A percentile compares a stretch with the other conserved stretches of the same genome.
These are phyloP conservation scores for Opisthograptis luteolata DNA, from an alignment of 2,888 invertebrate species.

Conservation along the genomic window DNA sequence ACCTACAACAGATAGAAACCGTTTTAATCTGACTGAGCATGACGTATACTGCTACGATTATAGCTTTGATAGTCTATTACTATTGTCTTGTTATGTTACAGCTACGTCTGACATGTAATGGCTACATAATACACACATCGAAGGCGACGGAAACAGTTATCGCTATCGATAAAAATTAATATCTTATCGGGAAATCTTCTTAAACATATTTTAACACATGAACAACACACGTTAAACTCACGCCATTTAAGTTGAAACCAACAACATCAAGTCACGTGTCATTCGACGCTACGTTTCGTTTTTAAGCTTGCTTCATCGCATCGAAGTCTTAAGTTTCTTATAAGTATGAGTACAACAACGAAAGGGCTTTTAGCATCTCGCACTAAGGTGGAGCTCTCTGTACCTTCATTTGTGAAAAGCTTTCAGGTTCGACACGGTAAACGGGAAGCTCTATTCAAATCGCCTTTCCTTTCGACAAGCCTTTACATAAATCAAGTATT, in stretches of 20 bases:
- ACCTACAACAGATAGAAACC: constrained; percentile 1
- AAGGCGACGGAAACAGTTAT: neutral
- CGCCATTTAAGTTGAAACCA: constrained; percentile 28
- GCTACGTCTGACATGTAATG: neutral
- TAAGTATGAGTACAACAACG: constrained; percentile 47
- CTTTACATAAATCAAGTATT: constrained; percentile 73
- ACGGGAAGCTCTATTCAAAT: constrained; percentile 76
- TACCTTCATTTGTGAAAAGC: constrained; percentile 78
- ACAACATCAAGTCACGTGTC: constrained; percentile 40
- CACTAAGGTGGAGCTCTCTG: constrained; percentile 61
- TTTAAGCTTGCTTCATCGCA: constrained; percentile 49
- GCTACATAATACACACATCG: neutral
- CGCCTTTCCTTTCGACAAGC: constrained; percentile 66
- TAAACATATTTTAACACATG: neutral
- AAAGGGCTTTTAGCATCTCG: constrained; percentile 67
- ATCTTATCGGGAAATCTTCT: neutral
- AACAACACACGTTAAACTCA: too few relatives aligned
- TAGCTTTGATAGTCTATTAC: neutral
- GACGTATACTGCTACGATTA: neutral
- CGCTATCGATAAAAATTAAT: constrained; percentile 23
- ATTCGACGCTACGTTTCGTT: constrained; percentile 40
- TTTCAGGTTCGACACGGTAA: constrained; percentile 74
- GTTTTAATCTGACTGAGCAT: constrained; percentile 12
- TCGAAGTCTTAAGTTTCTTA: constrained; percentile 65
- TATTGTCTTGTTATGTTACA: neutral